phyloP scores from a whole-genome alignment of 2,113 vertebrate species.

The Apteryx mantelli region DNA sequence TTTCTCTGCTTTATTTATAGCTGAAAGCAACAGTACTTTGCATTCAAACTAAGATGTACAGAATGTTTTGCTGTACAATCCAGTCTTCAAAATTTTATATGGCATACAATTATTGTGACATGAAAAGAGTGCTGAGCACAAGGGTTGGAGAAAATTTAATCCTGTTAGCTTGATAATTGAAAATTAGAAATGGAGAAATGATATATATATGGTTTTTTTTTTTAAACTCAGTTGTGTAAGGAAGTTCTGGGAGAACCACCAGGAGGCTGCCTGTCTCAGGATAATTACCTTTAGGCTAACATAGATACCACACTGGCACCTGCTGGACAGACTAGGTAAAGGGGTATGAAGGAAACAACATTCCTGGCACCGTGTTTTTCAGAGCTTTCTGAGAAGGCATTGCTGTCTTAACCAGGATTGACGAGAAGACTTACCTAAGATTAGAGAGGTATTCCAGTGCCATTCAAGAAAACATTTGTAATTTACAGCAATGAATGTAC shows the following conservation, averaged over 20 bases:
- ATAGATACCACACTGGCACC: constrained; percentile 20
- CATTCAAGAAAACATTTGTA: background rate
- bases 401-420: background rate
- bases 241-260: background rate
- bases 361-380: background rate
- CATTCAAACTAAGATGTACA: background rate
- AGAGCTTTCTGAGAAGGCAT: background rate
- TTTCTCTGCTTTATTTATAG: background rate
- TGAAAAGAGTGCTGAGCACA: background rate
- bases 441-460: background rate
- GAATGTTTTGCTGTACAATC: background rate
- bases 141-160: background rate
- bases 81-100: background rate
- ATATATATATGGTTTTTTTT: background rate
- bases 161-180: background rate
- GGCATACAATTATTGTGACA: background rate
- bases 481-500: background rate
- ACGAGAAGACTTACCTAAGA: background rate
- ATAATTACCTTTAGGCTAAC: background rate
- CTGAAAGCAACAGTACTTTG: background rate
- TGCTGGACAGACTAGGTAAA: background rate
- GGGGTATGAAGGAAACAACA: background rate
- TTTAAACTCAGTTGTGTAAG: background rate
- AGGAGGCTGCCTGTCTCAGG: background rate
- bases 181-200: background rate